These are phyloP conservation scores for Peromyscus attwateri DNA, from an alignment of 2,797 vertebrate genomes.

Conservation along the genomic window DNA sequence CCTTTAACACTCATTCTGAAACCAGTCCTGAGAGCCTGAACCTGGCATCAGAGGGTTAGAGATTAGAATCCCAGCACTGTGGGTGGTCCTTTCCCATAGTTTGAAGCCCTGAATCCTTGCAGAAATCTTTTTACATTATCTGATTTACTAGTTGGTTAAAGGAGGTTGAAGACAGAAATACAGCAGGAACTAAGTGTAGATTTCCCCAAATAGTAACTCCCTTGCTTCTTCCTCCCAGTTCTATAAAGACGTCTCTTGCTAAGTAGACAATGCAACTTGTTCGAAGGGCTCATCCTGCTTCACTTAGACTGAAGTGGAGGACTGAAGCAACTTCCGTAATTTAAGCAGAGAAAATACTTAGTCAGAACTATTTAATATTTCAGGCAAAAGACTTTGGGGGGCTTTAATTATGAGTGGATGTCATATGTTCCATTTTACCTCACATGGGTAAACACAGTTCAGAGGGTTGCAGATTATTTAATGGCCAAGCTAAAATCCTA, in stretches of 20 bases:
- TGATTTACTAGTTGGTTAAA: not conserved
- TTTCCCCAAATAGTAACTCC: not conserved
- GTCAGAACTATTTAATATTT: slow-evolving; percentile 69
- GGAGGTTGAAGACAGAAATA: not conserved
- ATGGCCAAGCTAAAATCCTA: slow-evolving; percentile 51
- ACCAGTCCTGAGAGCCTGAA: not conserved
- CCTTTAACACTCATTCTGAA: not conserved
- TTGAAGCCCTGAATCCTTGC: not conserved
- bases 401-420: slow-evolving; percentile 40
- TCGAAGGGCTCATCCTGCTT: slow-evolving; percentile 3
- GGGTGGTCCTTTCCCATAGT: not conserved
- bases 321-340: slow-evolving; percentile 57
- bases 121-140: not conserved
- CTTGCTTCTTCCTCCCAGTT: not conserved
- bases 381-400: slow-evolving; percentile 46
- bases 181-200: not conserved
- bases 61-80: not conserved
- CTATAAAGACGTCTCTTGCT: not conserved
- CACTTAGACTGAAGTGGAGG: slow-evolving; percentile 26
- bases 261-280: not conserved
- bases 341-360: slow-evolving; percentile 66
- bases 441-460: slow-evolving; percentile 49
- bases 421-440: not conserved
- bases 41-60: too few species aligned
- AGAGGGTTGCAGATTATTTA: not conserved